Conservation (phyloP, 2,888 invertebrate species). For the Salticus scenicus region DNA sequence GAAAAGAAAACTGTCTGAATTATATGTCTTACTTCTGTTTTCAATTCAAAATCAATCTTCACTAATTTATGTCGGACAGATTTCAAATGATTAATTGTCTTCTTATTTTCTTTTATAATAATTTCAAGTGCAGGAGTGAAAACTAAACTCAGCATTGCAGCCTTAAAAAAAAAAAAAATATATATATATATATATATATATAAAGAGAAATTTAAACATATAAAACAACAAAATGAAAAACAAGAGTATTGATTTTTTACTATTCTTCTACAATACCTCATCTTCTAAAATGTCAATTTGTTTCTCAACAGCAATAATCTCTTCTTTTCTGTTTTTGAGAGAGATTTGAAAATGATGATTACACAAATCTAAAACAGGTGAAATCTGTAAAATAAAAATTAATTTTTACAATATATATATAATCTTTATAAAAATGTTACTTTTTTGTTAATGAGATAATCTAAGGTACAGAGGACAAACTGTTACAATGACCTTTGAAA, state of each 20-base stretch:
- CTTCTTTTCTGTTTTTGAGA: conserved; percentile 14
- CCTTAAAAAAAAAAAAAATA: conserved; percentile 9
- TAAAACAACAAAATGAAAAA: no score
- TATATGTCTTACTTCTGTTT: no score
- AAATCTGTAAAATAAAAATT: conserved; percentile 20
- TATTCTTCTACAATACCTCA: no score
- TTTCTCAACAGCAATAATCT: neutral
- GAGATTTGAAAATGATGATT: conserved; percentile 10
- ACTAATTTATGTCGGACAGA: neutral
- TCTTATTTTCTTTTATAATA: conserved; percentile 9
- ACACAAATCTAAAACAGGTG: conserved; percentile 7
- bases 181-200: no score
- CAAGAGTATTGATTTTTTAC: no score
- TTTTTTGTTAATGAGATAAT: no score
- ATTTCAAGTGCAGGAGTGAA: conserved; percentile 32
- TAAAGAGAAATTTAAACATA: neutral
- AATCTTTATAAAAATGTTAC: no score
- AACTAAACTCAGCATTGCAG: conserved; percentile 15
- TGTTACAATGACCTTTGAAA: no score
- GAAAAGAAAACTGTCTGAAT: no score
- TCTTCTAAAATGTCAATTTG: conserved; percentile 16
- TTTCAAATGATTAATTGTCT: neutral
- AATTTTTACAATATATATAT: no score
- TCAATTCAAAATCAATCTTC: no score
- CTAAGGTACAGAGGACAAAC: no score